phyloP scores from a whole-genome alignment of 1,140 invertebrate species.

The Drosophila bocki region DNA sequence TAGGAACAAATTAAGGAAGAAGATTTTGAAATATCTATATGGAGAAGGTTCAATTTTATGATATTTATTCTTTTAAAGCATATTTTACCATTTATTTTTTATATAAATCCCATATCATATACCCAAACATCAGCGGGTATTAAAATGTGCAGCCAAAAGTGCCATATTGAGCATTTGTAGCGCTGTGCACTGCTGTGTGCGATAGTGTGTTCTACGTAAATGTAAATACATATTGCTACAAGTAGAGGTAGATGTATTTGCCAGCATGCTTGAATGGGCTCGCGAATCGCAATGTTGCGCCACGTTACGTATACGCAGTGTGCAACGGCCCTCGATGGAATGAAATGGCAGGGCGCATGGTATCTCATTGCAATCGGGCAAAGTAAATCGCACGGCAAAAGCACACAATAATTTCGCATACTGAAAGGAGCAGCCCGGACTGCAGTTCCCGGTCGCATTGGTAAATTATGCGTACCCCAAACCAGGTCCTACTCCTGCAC shows the following conservation, averaged over 20 bases:
- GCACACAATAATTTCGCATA: conserved; percentile 66
- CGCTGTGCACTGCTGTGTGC: conserved; percentile 8
- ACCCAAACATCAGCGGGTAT: conserved; percentile 1
- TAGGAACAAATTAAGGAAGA: not conserved
- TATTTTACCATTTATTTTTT: not conserved
- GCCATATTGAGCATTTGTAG: conserved; percentile 44
- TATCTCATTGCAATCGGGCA: conserved; percentile 71
- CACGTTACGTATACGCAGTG: conserved; percentile 70
- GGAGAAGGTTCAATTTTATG: too few species aligned
- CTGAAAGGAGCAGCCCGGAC: conserved; percentile 24
- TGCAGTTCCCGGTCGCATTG: conserved; percentile 31
- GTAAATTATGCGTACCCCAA: conserved; percentile 71
- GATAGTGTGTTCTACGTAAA: conserved; percentile 28
- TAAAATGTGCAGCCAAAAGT: conserved; percentile 57
- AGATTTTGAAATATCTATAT: too few species aligned
- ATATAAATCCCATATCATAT: not conserved
- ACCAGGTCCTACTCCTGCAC: conserved; percentile 1
- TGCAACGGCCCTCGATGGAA: conserved; percentile 22
- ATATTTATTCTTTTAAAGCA: not conserved
- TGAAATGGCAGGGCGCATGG: conserved; percentile 36
- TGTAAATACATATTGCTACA: conserved; percentile 50
- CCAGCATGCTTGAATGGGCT: conserved; percentile 62
- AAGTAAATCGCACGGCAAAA: conserved; percentile 74
- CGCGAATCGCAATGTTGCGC: conserved; percentile 38
- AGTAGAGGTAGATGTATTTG: conserved; percentile 57